phyloP scores from a whole-genome alignment of 2,888 invertebrate genomes.

The Disparrhopalites patrizii region DNA sequence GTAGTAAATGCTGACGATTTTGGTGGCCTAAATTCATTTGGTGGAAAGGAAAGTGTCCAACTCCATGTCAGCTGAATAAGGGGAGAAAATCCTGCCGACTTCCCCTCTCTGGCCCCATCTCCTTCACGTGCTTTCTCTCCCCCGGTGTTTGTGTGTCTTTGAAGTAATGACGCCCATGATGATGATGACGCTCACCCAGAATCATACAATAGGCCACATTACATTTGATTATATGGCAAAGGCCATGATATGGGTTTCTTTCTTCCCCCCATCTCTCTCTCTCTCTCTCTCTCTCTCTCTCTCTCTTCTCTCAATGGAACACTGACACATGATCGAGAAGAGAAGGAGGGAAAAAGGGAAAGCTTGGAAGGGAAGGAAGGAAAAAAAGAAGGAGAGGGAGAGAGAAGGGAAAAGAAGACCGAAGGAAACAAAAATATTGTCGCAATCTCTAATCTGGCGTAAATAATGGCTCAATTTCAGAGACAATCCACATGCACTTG shows the following conservation, averaged over 20 bases:
- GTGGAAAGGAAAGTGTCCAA: background rate
- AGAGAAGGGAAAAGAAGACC: background rate
- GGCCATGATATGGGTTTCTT: background rate
- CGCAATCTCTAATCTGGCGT: slow-evolving; percentile 21
- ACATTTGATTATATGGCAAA: background rate
- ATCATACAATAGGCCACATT: background rate
- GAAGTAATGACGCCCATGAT: too few species aligned
- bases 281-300: too few species aligned
- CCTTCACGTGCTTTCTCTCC: too few species aligned
- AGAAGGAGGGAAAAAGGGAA: too few species aligned
- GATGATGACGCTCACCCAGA: background rate
- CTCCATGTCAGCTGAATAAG: background rate
- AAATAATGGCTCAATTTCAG: slow-evolving; percentile 24
- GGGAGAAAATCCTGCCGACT: background rate
- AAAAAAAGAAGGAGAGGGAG: too few species aligned
- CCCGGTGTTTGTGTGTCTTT: too few species aligned
- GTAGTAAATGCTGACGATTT: background rate
- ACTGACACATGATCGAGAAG: too few species aligned
- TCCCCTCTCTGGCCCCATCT: background rate
- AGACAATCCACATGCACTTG: slow-evolving; percentile 5
- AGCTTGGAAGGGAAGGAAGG: too few species aligned
- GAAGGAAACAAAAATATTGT: slow-evolving; percentile 12
- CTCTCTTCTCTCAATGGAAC: too few species aligned
- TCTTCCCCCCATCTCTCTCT: too few species aligned
- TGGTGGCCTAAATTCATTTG: background rate